Percentiles rank a stretch among this genome's conserved stretches.
These are phyloP conservation scores for Gonioctena quinquepunctata DNA, from an alignment of 1,140 invertebrate species.

Conservation along the genomic window DNA sequence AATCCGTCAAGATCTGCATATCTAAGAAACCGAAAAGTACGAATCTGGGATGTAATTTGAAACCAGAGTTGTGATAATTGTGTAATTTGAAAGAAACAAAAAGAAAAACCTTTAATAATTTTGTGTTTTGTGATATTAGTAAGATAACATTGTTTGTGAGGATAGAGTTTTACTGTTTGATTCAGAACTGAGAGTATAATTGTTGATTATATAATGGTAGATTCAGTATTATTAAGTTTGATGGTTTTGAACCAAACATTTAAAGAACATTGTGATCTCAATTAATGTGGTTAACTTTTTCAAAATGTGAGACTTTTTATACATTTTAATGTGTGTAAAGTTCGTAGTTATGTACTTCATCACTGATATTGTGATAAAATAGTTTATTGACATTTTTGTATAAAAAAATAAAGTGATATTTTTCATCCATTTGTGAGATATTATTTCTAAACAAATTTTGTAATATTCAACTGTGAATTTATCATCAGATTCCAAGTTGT, in stretches of 20 bases:
- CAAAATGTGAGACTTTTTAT: background rate
- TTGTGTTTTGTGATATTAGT: slow-evolving; percentile 7
- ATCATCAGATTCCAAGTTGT: too few species aligned
- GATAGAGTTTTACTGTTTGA: background rate
- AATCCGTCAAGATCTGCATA: background rate
- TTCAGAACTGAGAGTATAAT: background rate
- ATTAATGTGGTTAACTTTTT: background rate
- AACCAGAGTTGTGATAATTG: slow-evolving; percentile 3
- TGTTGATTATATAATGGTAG: background rate
- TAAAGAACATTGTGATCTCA: background rate
- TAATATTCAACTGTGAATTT: too few species aligned
- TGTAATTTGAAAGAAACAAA: background rate
- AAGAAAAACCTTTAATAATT: slow-evolving; percentile 1
- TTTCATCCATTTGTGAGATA: background rate
- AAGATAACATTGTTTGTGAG: background rate
- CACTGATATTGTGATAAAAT: background rate
- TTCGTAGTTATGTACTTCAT: background rate
- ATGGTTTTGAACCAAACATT: background rate
- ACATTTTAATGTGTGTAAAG: background rate
- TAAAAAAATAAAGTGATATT: background rate
- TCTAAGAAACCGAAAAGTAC: background rate
- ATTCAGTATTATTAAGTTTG: background rate
- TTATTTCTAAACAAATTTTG: too few species aligned
- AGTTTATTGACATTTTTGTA: background rate
- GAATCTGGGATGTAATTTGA: background rate